Base-by-base conservation (phyloP, 2,888 invertebrate species). In the Pherbina coryleti region DNA sequence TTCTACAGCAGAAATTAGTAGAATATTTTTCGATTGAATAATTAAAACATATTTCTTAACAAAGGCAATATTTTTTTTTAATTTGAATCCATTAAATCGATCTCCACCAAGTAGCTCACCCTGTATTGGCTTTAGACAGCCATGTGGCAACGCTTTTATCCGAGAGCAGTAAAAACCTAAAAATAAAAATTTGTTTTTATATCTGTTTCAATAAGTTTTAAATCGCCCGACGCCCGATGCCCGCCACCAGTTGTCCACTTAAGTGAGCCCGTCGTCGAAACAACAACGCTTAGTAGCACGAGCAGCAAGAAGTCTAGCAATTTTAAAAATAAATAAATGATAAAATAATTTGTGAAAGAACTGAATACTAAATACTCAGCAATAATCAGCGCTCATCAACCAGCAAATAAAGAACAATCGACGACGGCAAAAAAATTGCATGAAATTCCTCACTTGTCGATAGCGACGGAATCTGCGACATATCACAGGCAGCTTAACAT, bases 171-270 rank as follows among this genome's bases (percentile, higher is more conserved):
- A 7, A 73, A 62, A 60, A 31, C 62, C 66, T 75, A 66, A 75
- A 75, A 75, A 75, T 75, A 75, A 75, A 74, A 51, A 17, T 55
- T 14, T 44, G 22, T 7, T 49, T 44, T 28, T 37, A 44, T 66
- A 34, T 75, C 22, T 64, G 64, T 44, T 74, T 74, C 22, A 74
- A 22, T 34, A 66, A 51, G 66, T 66, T 75, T 75, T 49, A 22
- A 44, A 44, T 44, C 66, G 34, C 31, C 34, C 31, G 7, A 11
- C 31, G 31, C 37, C 34, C 31, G 7, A 11, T n/a, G 31, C 37
- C 31, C 66, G 37, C n/a, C 17, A 19, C 37, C 19, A 62, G 37
- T 28, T 60, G 60, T 22, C 49, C 73, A 17, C n/a, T 22, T 22
- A 71, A 71, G 71, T 53, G 71, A 71, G n/a, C 14, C 19, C 57